phyloP scores from a whole-genome alignment of 2,888 invertebrate genomes.

The Ethmia dodecea region DNA sequence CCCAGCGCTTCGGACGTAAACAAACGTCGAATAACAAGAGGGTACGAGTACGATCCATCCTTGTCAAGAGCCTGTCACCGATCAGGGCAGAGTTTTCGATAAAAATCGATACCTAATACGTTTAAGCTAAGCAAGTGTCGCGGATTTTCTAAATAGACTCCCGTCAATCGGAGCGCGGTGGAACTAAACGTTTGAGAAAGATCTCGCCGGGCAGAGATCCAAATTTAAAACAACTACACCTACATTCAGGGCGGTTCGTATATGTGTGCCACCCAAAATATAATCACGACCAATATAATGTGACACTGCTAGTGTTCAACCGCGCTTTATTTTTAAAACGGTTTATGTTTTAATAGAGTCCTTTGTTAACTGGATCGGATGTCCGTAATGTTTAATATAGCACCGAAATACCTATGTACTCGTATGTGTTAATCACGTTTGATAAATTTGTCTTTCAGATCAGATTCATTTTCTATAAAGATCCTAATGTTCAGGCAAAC shows the following conservation, averaged over 20 bases:
- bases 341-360: background rate
- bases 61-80: slow-evolving; percentile 26
- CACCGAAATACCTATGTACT: background rate
- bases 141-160: slow-evolving; percentile 41
- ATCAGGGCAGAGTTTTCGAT: slow-evolving; percentile 12
- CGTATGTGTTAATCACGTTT: background rate
- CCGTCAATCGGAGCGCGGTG: slow-evolving; percentile 41
- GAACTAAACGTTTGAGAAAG: slow-evolving; percentile 49
- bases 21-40: slow-evolving; percentile 36
- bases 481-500: too few species aligned
- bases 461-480: too few species aligned
- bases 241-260: slow-evolving; percentile 41
- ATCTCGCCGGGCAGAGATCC: slow-evolving; percentile 64
- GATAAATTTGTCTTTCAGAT: too few species aligned
- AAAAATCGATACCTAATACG: slow-evolving; percentile 13
- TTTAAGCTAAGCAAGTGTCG: slow-evolving; percentile 12
- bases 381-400: background rate
- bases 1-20: slow-evolving; percentile 43
- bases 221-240: slow-evolving; percentile 65
- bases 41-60: slow-evolving; percentile 36
- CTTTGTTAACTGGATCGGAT: background rate
- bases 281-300: slow-evolving; percentile 14
- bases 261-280: slow-evolving; percentile 21
- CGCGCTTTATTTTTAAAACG: background rate
- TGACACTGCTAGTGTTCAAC: slow-evolving; percentile 4